Percentiles rank a stretch among this genome's conserved stretches.
Conservation (phyloP, 1,140 invertebrate genomes). For the Drosophila sproati region DNA sequence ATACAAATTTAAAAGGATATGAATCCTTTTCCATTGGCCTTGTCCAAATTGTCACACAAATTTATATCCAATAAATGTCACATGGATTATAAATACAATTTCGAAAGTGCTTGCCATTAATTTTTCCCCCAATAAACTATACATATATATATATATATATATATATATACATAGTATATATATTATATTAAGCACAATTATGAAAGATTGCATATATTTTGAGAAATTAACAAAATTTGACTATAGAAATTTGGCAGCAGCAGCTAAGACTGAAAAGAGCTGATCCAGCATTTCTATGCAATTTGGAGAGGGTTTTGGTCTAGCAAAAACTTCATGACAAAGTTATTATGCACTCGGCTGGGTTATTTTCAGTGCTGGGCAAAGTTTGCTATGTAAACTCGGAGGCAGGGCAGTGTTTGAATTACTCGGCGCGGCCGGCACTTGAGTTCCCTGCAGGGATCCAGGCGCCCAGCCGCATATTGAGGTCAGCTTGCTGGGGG, state of each 20-base stretch:
- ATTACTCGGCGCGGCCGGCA: slow-evolving; percentile 70
- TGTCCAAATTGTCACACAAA: neutral
- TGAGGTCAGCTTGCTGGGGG: slow-evolving; percentile 64
- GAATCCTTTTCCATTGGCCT: neutral
- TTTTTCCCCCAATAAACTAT: slow-evolving; percentile 1
- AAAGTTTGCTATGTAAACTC: slow-evolving; percentile 78
- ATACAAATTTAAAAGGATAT: neutral
- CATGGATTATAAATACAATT: slow-evolving; percentile 30
- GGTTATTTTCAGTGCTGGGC: slow-evolving; percentile 54
- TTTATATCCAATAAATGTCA: slow-evolving; percentile 5
- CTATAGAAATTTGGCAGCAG: slow-evolving; percentile 8
- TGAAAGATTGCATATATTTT: slow-evolving; percentile 13
- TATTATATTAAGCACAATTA: slow-evolving; percentile 7
- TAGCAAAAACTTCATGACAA: slow-evolving; percentile 62
- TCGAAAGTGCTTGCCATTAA: slow-evolving; percentile 28
- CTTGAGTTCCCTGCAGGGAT: slow-evolving; percentile 56
- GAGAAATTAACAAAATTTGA: slow-evolving; percentile 34
- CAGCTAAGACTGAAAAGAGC: slow-evolving; percentile 1
- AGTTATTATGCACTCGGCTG: slow-evolving; percentile 67
- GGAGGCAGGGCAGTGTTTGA: slow-evolving; percentile 72
- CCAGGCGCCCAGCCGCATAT: slow-evolving; percentile 58
- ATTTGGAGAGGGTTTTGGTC: neutral
- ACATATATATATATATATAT: neutral
- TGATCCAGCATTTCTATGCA: slow-evolving; percentile 37
- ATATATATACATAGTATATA: neutral